These are phyloP conservation scores for Heliconius nattereri DNA, from an alignment of 1,140 invertebrate species.

Conservation along the genomic window DNA sequence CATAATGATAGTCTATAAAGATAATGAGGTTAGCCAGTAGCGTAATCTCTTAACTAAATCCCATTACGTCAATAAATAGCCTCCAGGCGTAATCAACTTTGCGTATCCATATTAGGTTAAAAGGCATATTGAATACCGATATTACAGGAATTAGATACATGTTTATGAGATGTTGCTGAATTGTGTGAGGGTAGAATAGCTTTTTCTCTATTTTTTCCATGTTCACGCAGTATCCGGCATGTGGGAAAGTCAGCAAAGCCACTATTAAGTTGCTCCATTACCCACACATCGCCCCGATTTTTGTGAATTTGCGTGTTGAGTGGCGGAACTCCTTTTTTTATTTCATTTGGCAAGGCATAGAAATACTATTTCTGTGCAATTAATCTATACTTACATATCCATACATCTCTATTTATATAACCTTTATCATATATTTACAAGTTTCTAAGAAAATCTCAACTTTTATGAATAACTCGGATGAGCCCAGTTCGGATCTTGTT, in stretches of 20 bases:
- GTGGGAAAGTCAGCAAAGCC: no score
- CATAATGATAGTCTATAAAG: neutral
- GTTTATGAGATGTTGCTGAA: neutral
- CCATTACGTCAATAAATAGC: conserved; percentile 4
- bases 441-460: neutral
- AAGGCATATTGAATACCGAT: neutral
- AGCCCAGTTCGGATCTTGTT: neutral
- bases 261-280: no score
- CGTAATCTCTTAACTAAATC: conserved; percentile 3
- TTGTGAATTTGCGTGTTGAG: no score
- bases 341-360: no score
- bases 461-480: conserved; percentile 14
- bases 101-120: conserved; percentile 20
- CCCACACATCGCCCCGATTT: no score
- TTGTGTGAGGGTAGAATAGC: neutral
- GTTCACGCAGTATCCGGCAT: neutral
- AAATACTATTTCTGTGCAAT: no score
- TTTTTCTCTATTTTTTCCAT: neutral
- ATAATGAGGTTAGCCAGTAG: neutral
- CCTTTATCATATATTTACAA: neutral
- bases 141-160: neutral
- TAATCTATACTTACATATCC: neutral
- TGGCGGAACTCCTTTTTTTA: no score
- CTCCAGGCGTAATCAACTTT: conserved; percentile 16
- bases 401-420: no score